Evolutionary conservation across 64 coral and sea anemone species (phyloP), one percentile per base, ranked within the genome.

Genomic region (Pachyseris speciosa): DNA sequence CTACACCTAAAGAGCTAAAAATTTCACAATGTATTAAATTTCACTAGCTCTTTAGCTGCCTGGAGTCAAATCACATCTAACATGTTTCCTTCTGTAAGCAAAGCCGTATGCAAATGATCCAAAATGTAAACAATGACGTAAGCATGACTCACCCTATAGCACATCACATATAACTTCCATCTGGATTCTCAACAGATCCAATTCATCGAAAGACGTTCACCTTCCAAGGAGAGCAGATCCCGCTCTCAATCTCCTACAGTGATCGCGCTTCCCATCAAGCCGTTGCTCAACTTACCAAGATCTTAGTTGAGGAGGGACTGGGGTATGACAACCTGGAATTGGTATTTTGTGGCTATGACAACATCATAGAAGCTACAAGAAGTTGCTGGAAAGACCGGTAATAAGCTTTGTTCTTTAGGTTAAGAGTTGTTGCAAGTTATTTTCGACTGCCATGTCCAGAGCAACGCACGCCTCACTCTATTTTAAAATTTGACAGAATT

Each of bases 231-330:
- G 51, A 74, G 38, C 3, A 60, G 17, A 69, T 84, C 10, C 70
- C 80, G 9, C 87, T 94, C 26, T 86, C 80, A 17, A 86, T 94
- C 60, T 94, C 79, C 3, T 45, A 48, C 24, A 78, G 80, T 10
- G 66, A 32, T 36, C 58, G 80, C 25, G 50, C 44, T 24, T 77
- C 80, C 25, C 86, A 89, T 41, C 87, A 40, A 13, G 50, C 76
- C n/a, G 30, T 45, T 50, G 87, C 86, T 5, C 44, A 86, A 1
- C 17, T 94, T 38, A 83, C 83, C 5, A 84, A 66, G 29, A 90
- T 75, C 12, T 66, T 94, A 41, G 19, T 94, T 16, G 69, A 85
- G 38, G 93, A 94, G 5, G 93, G 58, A 26, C 87, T 94, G 49
- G 93, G 93, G 8, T 94, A 94, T 64, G 61, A 80, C 33, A 69